Evolutionary conservation across 2,113 vertebrate species (phyloP), one percentile per base, ranked within the genome.

Genomic region (Prunella himalayana): DNA sequence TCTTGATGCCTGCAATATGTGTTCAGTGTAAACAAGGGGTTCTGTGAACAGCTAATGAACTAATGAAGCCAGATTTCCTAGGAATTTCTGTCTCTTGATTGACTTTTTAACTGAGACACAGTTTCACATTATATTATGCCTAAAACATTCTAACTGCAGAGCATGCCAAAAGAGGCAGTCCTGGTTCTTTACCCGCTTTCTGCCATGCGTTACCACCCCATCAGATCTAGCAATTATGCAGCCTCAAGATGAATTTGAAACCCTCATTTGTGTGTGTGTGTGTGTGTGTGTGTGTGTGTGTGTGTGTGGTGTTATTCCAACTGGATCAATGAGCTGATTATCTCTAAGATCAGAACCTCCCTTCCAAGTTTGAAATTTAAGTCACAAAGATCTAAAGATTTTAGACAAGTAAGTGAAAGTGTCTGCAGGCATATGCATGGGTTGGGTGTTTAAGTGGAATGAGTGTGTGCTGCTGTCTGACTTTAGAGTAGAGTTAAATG

Each of bases 1-100:
- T 92, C 51, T 96, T 95, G 91, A 95, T 89, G 83, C 57, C 44
- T 92, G 57, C 91, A 95, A 89, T 94, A 94, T 92, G 94, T 70
- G 41, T 27, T 84, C 83, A 37, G 41, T 79, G 69, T 92, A 94
- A 96, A 92, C 60, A 94, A 84, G 57, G 41, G 68, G 23, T 93
- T 93, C 78, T 95, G 45, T 30, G 64, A 97, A n/a, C 61, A 95
- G 66, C 61, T 95, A 91, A 94, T 93, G 85, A 76, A 76, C 87
- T 79, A 91, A 93, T 82, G 90, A 82, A 92, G 92, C 82, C 94
- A 95, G 66, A 95, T 93, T 94, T 94, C 57, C 57, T 92, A 63
- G 19, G 71, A 37, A 96, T 82, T 78, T 94, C 83, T 86, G 35
- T 63, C 33, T 81, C 64, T 66, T 96, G 63, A 91, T 45, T 94